Conservation (phyloP, 2,888 invertebrate genomes). For the Amblyteles armatorius region DNA sequence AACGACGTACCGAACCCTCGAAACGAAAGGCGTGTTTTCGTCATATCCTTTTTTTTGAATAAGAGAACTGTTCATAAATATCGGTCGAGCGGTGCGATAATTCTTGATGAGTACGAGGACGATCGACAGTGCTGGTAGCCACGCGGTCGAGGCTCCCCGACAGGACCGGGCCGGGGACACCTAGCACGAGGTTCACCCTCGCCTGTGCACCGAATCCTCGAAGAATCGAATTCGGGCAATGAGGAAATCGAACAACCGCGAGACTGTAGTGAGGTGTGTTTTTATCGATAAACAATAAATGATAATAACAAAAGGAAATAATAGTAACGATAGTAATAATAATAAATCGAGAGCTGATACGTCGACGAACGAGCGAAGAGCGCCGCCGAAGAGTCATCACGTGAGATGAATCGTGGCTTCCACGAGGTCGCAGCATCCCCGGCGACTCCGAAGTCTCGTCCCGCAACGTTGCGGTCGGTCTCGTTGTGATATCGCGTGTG, state of each 20-base stretch:
- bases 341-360: background rate
- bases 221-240: conserved; percentile 37
- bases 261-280: conserved; percentile 46
- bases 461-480: conserved; percentile 14
- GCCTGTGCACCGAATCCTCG: background rate
- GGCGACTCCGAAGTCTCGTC: conserved; percentile 30
- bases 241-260: conserved; percentile 14
- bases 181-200: conserved; percentile 72
- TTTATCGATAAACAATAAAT: conserved; percentile 5
- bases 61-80: conserved; percentile 14
- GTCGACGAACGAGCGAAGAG: background rate
- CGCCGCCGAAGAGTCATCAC: conserved; percentile 10
- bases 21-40: background rate
- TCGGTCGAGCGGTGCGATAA: conserved; percentile 24
- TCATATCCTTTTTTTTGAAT: background rate
- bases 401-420: conserved; percentile 40
- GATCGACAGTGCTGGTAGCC: conserved; percentile 71
- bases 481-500: conserved; percentile 36
- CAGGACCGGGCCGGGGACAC: conserved; percentile 70
- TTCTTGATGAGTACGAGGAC: conserved; percentile 76
- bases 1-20: background rate
- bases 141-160: conserved; percentile 74
- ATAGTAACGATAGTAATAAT: background rate
- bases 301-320: background rate
- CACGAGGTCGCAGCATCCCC: conserved; percentile 47